phyloP scores from a whole-genome alignment of 2,113 vertebrate genomes.

The Leiothrix lutea region DNA sequence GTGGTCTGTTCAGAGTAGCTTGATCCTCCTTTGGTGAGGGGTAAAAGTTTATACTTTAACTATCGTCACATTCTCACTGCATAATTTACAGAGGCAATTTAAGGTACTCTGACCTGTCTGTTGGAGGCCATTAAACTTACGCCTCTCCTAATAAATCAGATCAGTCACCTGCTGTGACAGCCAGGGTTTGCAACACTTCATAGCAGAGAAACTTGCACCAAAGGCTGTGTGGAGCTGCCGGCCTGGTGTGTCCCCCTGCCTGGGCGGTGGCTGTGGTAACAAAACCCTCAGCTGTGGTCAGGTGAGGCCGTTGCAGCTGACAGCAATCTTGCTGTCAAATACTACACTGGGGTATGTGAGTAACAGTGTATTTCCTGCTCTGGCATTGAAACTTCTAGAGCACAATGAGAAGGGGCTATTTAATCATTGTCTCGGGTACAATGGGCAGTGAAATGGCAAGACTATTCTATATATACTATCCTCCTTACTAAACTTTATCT shows the following conservation, averaged over 20 bases:
- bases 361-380: background rate
- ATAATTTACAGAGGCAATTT: background rate
- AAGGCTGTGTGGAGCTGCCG: background rate
- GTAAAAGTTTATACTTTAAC: background rate
- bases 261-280: background rate
- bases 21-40: background rate
- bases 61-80: background rate
- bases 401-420: background rate
- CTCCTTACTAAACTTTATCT: background rate
- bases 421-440: background rate
- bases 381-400: background rate
- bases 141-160: background rate
- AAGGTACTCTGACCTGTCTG: background rate
- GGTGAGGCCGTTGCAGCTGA: background rate
- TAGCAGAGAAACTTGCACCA: background rate
- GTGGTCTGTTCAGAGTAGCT: background rate
- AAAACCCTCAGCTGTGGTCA: background rate
- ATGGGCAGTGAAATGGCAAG: background rate
- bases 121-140: background rate
- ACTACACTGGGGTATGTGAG: no score
- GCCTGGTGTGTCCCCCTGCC: background rate
- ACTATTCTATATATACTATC: background rate
- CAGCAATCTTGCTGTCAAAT: background rate
- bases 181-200: background rate
- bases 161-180: background rate